Percentiles rank a stretch among this genome's conserved stretches.
phyloP scores from a whole-genome alignment of 2,888 invertebrate genomes.

The Gryllus longicercus region DNA sequence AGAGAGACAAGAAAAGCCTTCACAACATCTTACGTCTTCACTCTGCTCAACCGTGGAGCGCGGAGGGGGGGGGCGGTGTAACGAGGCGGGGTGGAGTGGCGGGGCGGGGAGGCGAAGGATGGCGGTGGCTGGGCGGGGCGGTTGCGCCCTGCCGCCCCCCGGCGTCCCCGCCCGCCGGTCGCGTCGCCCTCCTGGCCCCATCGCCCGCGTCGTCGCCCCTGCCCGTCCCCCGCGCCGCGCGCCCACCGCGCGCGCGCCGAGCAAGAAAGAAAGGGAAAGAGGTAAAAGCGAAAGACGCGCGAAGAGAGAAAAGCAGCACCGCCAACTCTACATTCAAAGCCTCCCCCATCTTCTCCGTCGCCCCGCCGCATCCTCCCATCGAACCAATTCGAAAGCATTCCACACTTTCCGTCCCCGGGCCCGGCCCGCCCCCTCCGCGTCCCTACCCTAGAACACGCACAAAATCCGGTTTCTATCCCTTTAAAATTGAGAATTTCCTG shows the following conservation, averaged over 20 bases:
- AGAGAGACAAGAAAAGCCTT: constrained; percentile 11
- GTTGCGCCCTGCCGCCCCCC: too few relatives aligned
- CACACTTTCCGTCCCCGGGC: background rate
- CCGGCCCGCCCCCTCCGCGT: background rate
- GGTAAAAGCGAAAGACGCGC: background rate
- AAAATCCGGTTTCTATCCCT: constrained; percentile 17
- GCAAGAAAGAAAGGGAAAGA: background rate
- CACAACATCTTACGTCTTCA: constrained; percentile 11
- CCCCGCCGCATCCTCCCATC: background rate
- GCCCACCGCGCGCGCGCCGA: too few relatives aligned
- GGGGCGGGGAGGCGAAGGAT: background rate
- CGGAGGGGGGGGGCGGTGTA: background rate
- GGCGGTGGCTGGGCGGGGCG: background rate
- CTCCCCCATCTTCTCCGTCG: background rate
- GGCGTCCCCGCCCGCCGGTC: background rate
- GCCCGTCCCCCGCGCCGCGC: background rate
- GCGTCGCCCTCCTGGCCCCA: background rate
- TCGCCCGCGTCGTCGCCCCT: background rate
- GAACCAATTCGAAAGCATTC: constrained; percentile 4
- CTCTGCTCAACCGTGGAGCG: background rate
- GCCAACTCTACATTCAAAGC: constrained; percentile 11
- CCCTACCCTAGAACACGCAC: background rate
- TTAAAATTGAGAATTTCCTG: constrained; percentile 7
- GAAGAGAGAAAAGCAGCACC: background rate
- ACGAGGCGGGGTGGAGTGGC: background rate